Evolutionary conservation across 2,888 invertebrate species (phyloP).

Genomic region (Ariolimax columbianus): DNA sequence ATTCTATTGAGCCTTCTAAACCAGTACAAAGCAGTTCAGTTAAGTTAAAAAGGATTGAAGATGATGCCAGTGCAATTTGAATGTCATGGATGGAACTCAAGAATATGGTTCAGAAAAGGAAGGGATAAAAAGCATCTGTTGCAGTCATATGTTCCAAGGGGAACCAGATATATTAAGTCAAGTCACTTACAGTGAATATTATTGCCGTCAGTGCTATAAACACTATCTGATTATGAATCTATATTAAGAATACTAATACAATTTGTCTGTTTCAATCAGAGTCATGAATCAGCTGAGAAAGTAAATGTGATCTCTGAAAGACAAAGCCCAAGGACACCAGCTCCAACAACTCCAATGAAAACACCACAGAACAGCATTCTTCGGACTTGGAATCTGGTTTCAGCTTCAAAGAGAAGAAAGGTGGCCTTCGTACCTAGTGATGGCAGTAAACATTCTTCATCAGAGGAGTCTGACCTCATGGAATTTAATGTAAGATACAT

Average conservation of each 20-base stretch:
- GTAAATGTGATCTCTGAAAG: not conserved
- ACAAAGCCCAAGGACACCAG: slow-evolving; percentile 21
- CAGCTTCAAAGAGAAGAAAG: slow-evolving; percentile 67
- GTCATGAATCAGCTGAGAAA: not conserved
- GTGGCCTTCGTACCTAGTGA: slow-evolving; percentile 62
- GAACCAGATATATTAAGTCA: too few species aligned
- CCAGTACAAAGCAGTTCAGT: too few species aligned
- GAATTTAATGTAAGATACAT: slow-evolving; percentile 66
- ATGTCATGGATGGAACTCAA: too few species aligned
- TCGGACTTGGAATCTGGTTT: slow-evolving; percentile 61
- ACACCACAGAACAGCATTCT: slow-evolving; percentile 69
- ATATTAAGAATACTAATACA: not conserved
- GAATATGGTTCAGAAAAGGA: too few species aligned
- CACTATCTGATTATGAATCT: not conserved
- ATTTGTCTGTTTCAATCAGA: not conserved
- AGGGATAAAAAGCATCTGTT: too few species aligned
- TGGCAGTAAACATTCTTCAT: slow-evolving; percentile 62
- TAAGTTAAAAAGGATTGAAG: too few species aligned
- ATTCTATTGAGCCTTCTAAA: too few species aligned
- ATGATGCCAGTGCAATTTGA: too few species aligned
- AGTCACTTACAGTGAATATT: not conserved
- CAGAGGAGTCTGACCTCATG: slow-evolving; percentile 65
- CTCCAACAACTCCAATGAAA: slow-evolving; percentile 29
- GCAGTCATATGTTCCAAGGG: too few species aligned
- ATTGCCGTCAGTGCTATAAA: not conserved